Conservation (phyloP, 2,113 vertebrate genomes). For the Collichthys lucidus region DNA sequence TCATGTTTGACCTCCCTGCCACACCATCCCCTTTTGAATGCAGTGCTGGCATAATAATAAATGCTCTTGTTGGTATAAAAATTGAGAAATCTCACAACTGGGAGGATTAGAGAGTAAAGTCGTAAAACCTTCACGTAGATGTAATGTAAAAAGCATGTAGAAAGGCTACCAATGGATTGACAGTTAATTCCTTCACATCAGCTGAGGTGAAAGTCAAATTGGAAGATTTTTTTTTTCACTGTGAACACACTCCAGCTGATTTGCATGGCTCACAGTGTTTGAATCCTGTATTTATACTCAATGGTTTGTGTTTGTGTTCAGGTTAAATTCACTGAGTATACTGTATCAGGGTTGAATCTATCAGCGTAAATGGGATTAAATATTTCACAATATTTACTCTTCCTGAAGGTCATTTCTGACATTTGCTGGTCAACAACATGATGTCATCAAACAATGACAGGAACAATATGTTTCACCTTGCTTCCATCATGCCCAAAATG, state of each 20-base stretch:
- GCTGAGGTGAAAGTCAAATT: constrained; percentile 41
- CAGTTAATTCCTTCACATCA: constrained; percentile 49
- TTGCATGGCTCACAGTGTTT: constrained; percentile 40
- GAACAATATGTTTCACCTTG: constrained; percentile 50
- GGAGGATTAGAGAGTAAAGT: constrained; percentile 43
- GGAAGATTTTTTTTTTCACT: constrained; percentile 19
- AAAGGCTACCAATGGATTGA: constrained; percentile 4
- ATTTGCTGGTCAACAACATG: constrained; percentile 41
- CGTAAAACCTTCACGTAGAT: constrained; percentile 42
- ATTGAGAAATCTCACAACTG: constrained; percentile 42
- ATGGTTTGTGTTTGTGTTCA: constrained; percentile 28
- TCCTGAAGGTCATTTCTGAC: constrained; percentile 44
- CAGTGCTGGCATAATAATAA: constrained; percentile 56
- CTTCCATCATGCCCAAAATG: constrained; percentile 46
- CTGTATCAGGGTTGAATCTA: constrained; percentile 17
- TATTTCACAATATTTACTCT: constrained; percentile 36
- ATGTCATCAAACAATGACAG: constrained; percentile 37
- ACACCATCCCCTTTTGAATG: constrained; percentile 37
- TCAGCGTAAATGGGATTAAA: constrained; percentile 43
- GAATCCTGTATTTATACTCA: constrained; percentile 43
- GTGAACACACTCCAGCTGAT: constrained; percentile 45
- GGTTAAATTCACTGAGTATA: constrained; percentile 27
- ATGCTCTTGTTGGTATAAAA: constrained; percentile 59
- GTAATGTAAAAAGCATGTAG: constrained; percentile 52
- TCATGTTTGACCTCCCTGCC: constrained; percentile 72